These are phyloP conservation scores for Druon quercuslanigerum DNA, from an alignment of 1,140 invertebrate genomes.

Conservation along the genomic window DNA sequence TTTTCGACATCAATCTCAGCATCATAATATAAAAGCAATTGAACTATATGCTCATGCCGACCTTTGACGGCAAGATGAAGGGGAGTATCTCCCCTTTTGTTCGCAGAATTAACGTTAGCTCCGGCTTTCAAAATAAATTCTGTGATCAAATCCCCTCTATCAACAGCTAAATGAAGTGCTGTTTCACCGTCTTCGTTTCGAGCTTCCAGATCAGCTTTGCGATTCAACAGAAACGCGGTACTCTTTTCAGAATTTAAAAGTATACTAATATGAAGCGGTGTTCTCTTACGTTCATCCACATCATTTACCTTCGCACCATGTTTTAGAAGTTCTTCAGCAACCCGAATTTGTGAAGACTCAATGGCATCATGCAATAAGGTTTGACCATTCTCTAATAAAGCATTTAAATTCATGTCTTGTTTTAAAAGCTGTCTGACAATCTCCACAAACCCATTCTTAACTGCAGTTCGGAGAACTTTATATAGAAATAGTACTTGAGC, in stretches of 20 bases:
- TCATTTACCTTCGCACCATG: conserved; percentile 47
- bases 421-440: conserved; percentile 41
- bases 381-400: conserved; percentile 61
- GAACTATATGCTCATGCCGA: conserved; percentile 40
- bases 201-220: conserved; percentile 29
- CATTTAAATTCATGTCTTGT: conserved; percentile 33
- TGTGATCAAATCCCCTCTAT: conserved; percentile 32
- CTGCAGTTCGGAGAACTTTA: conserved; percentile 34
- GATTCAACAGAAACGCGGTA: conserved; percentile 27
- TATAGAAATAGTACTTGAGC: background rate
- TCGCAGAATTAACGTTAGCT: conserved; percentile 32
- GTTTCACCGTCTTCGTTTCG: conserved; percentile 2
- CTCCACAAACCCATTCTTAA: conserved; percentile 26
- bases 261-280: conserved; percentile 36
- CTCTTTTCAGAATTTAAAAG: conserved; percentile 1
- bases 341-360: background rate
- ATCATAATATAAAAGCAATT: conserved; percentile 63
- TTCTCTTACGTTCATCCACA: conserved; percentile 2
- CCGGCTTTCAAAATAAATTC: conserved; percentile 36
- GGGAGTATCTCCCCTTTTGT: conserved; percentile 11
- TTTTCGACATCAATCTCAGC: conserved; percentile 33
- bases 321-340: conserved; percentile 26
- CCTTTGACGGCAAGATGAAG: conserved; percentile 41
- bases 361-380: conserved; percentile 31
- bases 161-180: conserved; percentile 32